Conservation (phyloP, 2,888 invertebrate species). For the Diaphora mendica region DNA sequence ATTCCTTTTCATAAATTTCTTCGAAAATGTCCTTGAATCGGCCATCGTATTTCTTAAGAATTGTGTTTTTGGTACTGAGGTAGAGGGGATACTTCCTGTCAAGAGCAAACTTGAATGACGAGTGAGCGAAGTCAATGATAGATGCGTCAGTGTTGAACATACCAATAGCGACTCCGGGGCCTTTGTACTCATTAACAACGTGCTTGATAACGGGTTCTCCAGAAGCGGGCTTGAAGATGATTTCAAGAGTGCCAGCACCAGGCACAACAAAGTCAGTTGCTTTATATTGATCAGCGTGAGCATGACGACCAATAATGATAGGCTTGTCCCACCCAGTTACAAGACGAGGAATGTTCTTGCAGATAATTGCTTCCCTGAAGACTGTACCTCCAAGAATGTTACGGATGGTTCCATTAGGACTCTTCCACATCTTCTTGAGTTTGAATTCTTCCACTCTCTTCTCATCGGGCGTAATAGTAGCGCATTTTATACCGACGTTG, state of each 20-base stretch:
- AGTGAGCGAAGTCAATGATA: slow-evolving; percentile 97
- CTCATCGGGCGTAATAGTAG: slow-evolving; percentile 99
- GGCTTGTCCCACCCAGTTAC: slow-evolving; percentile 98
- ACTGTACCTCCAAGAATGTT: slow-evolving; percentile 94
- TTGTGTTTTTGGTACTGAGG: slow-evolving; percentile 98
- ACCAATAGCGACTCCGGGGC: slow-evolving; percentile 96
- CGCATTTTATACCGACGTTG: slow-evolving; percentile 99
- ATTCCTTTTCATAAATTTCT: slow-evolving; percentile 96
- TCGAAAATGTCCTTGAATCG: slow-evolving; percentile 99
- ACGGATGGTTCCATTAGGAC: slow-evolving; percentile 95
- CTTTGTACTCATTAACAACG: slow-evolving; percentile 94
- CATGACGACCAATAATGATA: slow-evolving; percentile 99
- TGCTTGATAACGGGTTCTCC: slow-evolving; percentile 88
- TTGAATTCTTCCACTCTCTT: slow-evolving; percentile 97
- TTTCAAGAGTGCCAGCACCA: slow-evolving; percentile 94
- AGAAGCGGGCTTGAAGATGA: slow-evolving; percentile 92
- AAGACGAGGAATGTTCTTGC: slow-evolving; percentile 97
- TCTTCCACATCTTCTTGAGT: slow-evolving; percentile 96
- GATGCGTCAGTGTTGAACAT: slow-evolving; percentile 99
- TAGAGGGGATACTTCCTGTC: slow-evolving; percentile 95
- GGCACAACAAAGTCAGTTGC: slow-evolving; percentile 99
- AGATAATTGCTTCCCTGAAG: slow-evolving; percentile 95
- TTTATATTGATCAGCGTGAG: slow-evolving; percentile 98
- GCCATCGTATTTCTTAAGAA: slow-evolving; percentile 98
- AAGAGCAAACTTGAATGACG: slow-evolving; percentile 96